phyloP scores from a whole-genome alignment of 2,113 vertebrate genomes.

The Sylvilagus bachmani region DNA sequence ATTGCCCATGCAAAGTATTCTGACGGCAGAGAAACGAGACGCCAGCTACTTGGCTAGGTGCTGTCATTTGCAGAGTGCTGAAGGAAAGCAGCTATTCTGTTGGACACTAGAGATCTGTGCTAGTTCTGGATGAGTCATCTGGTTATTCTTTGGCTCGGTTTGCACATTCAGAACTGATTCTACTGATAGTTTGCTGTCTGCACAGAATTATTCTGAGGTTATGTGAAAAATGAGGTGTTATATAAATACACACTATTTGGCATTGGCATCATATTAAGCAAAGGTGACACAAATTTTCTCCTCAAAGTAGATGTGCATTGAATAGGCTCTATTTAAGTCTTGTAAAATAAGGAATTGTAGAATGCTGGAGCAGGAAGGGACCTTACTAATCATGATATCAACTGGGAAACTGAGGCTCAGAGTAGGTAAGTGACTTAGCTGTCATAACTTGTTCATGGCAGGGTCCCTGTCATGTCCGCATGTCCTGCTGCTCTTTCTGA shows the following conservation, averaged over 20 bases:
- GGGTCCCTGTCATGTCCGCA: background rate
- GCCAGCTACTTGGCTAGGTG: background rate
- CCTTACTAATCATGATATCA: background rate
- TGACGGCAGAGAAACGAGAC: background rate
- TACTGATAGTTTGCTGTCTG: background rate
- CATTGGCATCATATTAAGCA: background rate
- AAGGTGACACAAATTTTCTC: background rate
- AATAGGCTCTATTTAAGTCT: background rate
- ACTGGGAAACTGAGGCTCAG: background rate
- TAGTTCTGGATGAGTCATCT: background rate
- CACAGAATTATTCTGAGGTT: background rate
- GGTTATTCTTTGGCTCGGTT: background rate
- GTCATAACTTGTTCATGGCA: background rate
- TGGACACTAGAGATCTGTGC: background rate
- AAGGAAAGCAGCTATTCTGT: background rate
- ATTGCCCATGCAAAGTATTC: background rate
- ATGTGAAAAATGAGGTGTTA: background rate
- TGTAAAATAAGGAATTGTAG: background rate
- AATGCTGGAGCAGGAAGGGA: background rate
- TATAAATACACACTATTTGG: background rate
- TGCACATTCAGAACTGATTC: conserved; percentile 6
- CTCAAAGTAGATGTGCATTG: background rate
- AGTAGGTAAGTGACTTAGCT: background rate
- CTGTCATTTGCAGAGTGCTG: background rate
- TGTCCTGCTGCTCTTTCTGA: background rate